Evolutionary conservation across 2,797 vertebrate species (phyloP).

Genomic region (Kryptopterus vitreolus): DNA sequence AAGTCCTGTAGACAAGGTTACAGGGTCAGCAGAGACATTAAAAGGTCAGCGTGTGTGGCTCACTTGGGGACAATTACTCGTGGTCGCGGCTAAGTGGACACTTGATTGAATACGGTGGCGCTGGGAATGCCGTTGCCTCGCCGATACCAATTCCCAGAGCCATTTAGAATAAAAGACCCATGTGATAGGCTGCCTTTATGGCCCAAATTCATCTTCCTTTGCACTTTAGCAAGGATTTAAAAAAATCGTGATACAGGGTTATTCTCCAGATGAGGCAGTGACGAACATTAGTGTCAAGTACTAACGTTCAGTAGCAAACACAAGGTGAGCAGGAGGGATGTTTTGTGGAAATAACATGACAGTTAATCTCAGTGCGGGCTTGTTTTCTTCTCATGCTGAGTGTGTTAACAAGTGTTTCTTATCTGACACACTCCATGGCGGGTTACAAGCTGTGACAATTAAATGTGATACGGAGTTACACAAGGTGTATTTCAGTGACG

Average conservation of each 20-base stretch:
- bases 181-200: conserved; percentile 97
- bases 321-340: conserved; percentile 72
- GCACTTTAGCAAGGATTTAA: conserved; percentile 72
- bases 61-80: conserved; percentile 99
- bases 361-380: conserved; percentile 36
- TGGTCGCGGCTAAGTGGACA: conserved; percentile 99
- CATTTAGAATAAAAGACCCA: conserved; percentile 99
- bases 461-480: conserved; percentile 39
- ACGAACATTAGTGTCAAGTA: conserved; percentile 73
- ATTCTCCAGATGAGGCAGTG: conserved; percentile 69
- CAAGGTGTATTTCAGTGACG: conserved; percentile 44
- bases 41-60: conserved; percentile 97
- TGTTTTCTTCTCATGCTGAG: conserved; percentile 47
- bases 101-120: conserved; percentile 99
- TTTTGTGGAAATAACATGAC: conserved; percentile 31
- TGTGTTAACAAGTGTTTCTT: conserved; percentile 46
- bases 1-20: conserved; percentile 98
- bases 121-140: conserved; percentile 92
- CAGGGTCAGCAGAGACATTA: conserved; percentile 95
- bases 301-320: conserved; percentile 67
- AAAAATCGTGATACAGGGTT: conserved; percentile 80
- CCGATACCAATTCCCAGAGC: conserved; percentile 98
- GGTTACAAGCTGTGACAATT: conserved; percentile 54
- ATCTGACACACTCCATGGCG: conserved; percentile 44
- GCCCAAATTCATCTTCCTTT: conserved; percentile 99